phyloP scores from a whole-genome alignment of 2,797 vertebrate genomes.

The Bradypus variegatus region DNA sequence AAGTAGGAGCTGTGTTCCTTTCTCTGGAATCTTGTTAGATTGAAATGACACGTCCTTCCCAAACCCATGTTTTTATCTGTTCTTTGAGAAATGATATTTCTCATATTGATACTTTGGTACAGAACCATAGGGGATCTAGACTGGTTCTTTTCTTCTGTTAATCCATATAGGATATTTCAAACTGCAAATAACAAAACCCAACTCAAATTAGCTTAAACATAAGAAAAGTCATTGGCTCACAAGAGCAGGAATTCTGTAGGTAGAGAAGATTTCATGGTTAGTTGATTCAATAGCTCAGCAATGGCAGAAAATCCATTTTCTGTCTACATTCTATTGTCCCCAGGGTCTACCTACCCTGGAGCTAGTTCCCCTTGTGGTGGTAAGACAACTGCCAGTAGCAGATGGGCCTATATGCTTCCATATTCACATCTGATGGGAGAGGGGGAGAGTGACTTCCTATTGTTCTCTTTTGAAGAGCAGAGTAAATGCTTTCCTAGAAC shows the following conservation, averaged over 20 bases:
- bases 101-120: not conserved
- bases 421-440: not conserved
- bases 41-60: not conserved
- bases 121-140: not conserved
- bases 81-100: not conserved
- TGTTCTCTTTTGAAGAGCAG: not conserved
- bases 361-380: not conserved
- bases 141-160: not conserved
- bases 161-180: not conserved
- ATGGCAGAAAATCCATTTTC: not conserved
- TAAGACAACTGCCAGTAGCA: not conserved
- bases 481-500: not conserved
- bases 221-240: not conserved
- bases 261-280: not conserved
- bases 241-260: not conserved
- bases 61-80: not conserved
- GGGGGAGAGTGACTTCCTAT: not conserved
- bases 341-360: not conserved
- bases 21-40: not conserved
- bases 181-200: not conserved
- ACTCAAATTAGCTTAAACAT: not conserved
- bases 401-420: not conserved
- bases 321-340: not conserved
- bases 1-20: not conserved
- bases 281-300: not conserved